Percentiles rank a stretch among this genome's conserved stretches.
phyloP scores from a whole-genome alignment of 2,797 vertebrate species.

The Notolabrus celidotus region DNA sequence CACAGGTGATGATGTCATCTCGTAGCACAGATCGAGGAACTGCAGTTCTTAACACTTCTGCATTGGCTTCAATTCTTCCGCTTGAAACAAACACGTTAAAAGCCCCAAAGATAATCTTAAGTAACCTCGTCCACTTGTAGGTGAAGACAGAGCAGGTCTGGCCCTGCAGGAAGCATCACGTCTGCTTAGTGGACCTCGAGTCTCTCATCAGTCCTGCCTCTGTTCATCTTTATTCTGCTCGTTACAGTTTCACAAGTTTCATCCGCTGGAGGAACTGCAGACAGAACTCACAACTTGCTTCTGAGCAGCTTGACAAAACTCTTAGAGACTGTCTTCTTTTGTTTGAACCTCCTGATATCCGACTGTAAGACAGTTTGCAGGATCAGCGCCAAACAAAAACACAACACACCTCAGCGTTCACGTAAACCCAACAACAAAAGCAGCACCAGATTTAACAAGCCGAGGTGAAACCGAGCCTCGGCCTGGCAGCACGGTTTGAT shows the following conservation, averaged over 20 bases:
- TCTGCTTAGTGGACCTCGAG: conserved; percentile 6
- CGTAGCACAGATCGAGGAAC: no score
- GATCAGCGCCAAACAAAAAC: conserved; percentile 19
- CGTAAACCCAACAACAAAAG: conserved; percentile 10
- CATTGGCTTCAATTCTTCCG: no score
- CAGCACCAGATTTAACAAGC: conserved; percentile 20
- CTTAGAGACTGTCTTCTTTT: background rate
- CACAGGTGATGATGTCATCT: no score
- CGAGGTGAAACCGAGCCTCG: conserved; percentile 1
- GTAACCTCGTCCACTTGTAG: conserved; percentile 21
- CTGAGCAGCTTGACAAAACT: conserved; percentile 14
- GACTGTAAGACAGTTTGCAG: conserved; percentile 15
- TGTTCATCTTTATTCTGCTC: conserved; percentile 14
- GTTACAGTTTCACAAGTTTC: conserved; percentile 14
- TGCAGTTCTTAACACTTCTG: conserved; percentile 52
- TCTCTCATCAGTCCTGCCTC: conserved; percentile 20
- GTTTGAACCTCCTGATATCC: conserved; percentile 22
- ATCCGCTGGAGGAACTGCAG: conserved; percentile 13
- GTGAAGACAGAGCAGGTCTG: conserved; percentile 8
- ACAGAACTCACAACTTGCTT: no score
- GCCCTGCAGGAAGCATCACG: conserved; percentile 18
- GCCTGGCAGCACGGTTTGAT: conserved; percentile 31
- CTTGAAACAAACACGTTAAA: no score
- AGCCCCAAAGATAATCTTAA: no score
- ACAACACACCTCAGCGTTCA: conserved; percentile 5